These are phyloP conservation scores for Probosciger aterrimus DNA, from an alignment of 2,113 vertebrate genomes.

Conservation along the genomic window DNA sequence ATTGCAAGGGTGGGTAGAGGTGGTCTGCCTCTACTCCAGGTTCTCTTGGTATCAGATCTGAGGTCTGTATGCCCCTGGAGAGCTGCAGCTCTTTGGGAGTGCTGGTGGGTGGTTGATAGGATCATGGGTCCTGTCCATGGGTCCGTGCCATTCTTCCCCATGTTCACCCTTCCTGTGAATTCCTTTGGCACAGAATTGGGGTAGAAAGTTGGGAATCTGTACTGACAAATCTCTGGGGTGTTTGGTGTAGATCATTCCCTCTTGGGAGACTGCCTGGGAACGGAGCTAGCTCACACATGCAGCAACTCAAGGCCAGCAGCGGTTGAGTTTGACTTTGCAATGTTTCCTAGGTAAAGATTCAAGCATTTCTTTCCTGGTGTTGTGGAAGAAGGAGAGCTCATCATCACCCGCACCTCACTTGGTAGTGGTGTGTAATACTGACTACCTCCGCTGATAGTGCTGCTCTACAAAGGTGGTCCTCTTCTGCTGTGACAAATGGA, in stretches of 20 bases:
- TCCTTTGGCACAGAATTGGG: not conserved
- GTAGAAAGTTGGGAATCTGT: not conserved
- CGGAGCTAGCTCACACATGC: accelerated
- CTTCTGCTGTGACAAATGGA: not conserved
- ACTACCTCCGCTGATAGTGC: not conserved
- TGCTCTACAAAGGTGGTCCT: not conserved
- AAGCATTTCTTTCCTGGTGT: not conserved
- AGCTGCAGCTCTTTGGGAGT: not conserved
- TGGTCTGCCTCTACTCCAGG: not conserved
- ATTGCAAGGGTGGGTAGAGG: accelerated
- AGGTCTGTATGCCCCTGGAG: not conserved
- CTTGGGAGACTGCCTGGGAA: not conserved
- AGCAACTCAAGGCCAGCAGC: not conserved
- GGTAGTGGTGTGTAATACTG: accelerated
- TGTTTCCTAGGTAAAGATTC: not conserved
- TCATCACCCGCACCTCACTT: accelerated
- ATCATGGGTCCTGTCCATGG: not conserved
- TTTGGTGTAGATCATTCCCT: not conserved
- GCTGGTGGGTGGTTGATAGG: not conserved
- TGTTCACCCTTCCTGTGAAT: not conserved
- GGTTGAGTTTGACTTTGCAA: not conserved
- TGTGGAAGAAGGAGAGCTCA: not conserved
- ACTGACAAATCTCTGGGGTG: not conserved
- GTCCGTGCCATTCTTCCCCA: accelerated
- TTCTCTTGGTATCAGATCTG: accelerated